Conservation (phyloP, 2,888 invertebrate species). For the Scaptomyza caliginosa region DNA sequence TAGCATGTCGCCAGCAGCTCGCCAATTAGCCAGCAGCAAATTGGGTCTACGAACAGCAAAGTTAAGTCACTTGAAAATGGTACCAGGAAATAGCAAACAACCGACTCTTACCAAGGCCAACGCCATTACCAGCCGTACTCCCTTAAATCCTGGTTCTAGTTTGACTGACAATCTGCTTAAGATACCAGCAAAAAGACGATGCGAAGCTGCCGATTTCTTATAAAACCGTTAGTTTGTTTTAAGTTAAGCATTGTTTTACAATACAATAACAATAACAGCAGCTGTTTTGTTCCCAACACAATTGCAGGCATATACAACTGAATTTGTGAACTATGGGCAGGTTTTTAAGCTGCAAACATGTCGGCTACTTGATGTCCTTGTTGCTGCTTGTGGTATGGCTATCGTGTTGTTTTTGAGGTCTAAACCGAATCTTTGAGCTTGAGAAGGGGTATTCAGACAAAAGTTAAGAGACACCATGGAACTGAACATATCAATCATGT, state of each 20-base stretch:
- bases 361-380: constrained; percentile 42
- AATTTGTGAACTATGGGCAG: neutral
- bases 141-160: constrained; percentile 63
- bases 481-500: constrained; percentile 70
- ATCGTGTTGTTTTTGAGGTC: constrained; percentile 18
- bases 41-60: constrained; percentile 85
- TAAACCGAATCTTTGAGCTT: no score
- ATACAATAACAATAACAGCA: neutral
- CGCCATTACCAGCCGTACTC: neutral
- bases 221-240: neutral
- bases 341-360: constrained; percentile 35
- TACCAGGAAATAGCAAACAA: constrained; percentile 9
- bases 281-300: neutral
- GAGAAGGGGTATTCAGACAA: neutral
- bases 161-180: constrained; percentile 94
- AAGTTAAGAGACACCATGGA: constrained; percentile 2
- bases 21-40: constrained; percentile 91
- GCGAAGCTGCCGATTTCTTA: constrained; percentile 93
- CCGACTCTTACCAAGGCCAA: constrained; percentile 11
- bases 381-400: neutral
- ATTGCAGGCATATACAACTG: neutral
- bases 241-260: neutral
- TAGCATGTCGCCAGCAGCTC: constrained; percentile 98
- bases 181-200: constrained; percentile 89
- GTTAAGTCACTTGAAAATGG: constrained; percentile 39